Conservation (phyloP, 1,140 invertebrate species). For the Eulimnadia texana region DNA sequence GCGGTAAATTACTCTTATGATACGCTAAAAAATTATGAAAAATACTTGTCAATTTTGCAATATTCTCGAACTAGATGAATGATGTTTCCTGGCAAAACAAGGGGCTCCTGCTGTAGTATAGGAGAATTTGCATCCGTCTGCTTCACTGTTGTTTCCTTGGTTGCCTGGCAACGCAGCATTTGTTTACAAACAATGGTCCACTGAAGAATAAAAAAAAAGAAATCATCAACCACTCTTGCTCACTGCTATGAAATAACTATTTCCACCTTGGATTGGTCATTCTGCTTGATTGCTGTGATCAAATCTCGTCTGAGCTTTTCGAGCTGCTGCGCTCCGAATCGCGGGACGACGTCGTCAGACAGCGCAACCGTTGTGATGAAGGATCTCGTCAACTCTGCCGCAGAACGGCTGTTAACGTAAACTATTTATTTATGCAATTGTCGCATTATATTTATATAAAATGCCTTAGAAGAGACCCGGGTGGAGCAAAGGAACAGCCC, state of each 20-base stretch:
- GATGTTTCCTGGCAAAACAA: not conserved
- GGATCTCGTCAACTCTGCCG: conserved; percentile 69
- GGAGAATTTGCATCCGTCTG: not conserved
- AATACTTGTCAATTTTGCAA: no score
- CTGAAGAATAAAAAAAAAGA: not conserved
- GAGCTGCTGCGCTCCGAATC: conserved; percentile 77
- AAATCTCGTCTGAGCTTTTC: conserved; percentile 71
- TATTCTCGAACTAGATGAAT: not conserved
- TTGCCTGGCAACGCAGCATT: not conserved
- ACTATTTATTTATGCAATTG: not conserved
- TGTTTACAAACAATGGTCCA: not conserved
- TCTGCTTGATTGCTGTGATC: conserved; percentile 71
- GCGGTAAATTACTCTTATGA: no score
- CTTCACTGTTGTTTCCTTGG: not conserved
- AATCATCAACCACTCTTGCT: no score
- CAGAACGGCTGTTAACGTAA: conserved; percentile 47
- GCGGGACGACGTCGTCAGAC: conserved; percentile 79
- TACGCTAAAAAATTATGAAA: no score
- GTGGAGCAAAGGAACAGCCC: conserved; percentile 74
- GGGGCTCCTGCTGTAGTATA: not conserved
- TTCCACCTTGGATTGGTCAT: conserved; percentile 82
- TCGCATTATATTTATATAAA: not conserved
- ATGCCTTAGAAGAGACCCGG: conserved; percentile 67
- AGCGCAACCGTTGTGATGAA: conserved; percentile 84
- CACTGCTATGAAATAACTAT: conserved; percentile 53